Base-by-base conservation (phyloP, 2,888 invertebrate genomes). In the Campoplex capitator region DNA sequence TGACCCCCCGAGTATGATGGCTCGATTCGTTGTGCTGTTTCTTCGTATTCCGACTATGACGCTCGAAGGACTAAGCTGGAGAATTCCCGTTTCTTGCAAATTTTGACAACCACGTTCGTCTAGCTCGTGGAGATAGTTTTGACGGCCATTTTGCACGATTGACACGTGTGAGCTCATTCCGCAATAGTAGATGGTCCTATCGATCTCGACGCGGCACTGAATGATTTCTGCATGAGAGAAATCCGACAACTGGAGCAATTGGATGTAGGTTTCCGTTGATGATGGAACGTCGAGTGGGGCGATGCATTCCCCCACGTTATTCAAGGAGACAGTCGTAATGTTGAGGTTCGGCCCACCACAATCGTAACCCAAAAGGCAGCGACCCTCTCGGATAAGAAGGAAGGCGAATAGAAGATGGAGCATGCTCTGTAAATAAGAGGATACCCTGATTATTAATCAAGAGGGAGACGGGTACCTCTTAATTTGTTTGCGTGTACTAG, bases 101-200 rank as follows among this genome's bases (percentile, higher is more conserved):
- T 35, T 3, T 3, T 1, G 7, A 16, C 85, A 82, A 0, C 48
- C 18, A 0, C 45, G 2, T 23, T 62, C 62, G 48, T 76, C 76
- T 4, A 81, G 2, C 9, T 79, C 79, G 23, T 78, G 67, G 13
- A 86, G 54, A 13, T 86, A 82, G 0, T 68, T 48, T 56, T 71
- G 78, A 13, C 68, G 11, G 0, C 73, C 76, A 11, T 81, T 79
- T 32, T 70, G 62, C 0, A 85, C 85, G 1, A 70, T 28, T 0
- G 85, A 85, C 28, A 51, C 67, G 38, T 85, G 81, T 1, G 83
- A 83, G n/a, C 62, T 65, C 74, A 85, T 81, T 0, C 80, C 81
- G 3, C 80, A 85, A n/a, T 80, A 70, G 28, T 74, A 67, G 2
- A 85, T 75, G 1, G 58, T 74, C 8, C 81, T 42, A 18, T 82